Base-by-base conservation (phyloP, 2,113 vertebrate species). In the Nansenia antarctica region DNA sequence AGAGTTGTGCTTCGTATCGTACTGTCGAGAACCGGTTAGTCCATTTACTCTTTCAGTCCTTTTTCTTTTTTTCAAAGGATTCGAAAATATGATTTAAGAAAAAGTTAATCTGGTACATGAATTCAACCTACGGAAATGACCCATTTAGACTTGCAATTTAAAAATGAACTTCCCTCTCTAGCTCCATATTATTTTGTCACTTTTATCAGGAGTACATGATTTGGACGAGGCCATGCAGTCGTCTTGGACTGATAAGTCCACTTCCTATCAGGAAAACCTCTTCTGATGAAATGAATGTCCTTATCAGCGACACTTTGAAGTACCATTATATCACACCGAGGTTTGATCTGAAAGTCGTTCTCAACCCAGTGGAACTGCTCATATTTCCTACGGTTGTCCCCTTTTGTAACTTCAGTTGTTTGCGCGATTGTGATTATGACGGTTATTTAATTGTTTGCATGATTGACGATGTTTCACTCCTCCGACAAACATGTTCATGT, bases 71-170 rank as follows among this genome's bases (percentile, higher is more conserved):
- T n/a, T n/a, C n/a, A 55, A 78, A 73, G 81, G 80, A 84, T 81
- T 74, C 12, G 81, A 86, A 82, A 77, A 86, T 83, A 62, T 58
- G 34, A 22, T 29, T n/a, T 30, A n/a, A 69, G 61, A 53, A 74
- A 72, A 86, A 84, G 77, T 84, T 76, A 62, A 79, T 85, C 79
- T 76, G 62, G 29, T 86, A 83, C 86, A 89, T 87, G 73, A 85
- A 88, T 89, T 82, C 81, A 87, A 88, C 86, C 85, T 82, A 86
- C 80, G 79, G 80, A 82, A 87, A 88, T 87, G 85, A 87, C 88
- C 89, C 82, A 89, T 90, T 91, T 91, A 87, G 82, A 86, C 74
- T 74, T 85, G 76, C 74, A 86, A 84, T 88, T 90, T 85, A 78
- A 78, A 87, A 87, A 85, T 79, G 65, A 87, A 88, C 87, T 84